Conservation (phyloP, 2,888 invertebrate species). For the Dicycla oo region DNA sequence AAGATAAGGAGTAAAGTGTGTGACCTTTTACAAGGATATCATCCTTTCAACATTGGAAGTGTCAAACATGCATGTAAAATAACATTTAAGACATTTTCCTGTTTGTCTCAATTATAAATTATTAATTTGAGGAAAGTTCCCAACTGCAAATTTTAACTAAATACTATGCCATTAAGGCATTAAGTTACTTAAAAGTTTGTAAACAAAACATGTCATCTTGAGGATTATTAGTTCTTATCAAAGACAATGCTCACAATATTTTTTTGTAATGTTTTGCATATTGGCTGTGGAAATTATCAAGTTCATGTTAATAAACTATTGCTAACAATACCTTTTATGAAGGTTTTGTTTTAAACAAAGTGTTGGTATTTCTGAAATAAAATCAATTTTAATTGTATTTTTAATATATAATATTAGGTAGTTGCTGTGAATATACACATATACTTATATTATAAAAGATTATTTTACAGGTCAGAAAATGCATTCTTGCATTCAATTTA, state of each 20-base stretch:
- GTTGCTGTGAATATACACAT: neutral
- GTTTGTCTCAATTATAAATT: conserved; percentile 4
- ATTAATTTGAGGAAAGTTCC: conserved; percentile 12
- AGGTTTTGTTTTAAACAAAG: neutral
- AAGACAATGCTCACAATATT: conserved; percentile 5
- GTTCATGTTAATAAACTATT: conserved; percentile 6
- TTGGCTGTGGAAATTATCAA: conserved; percentile 18
- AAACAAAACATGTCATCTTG: conserved; percentile 41
- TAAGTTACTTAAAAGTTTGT: conserved; percentile 33
- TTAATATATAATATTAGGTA: no score
- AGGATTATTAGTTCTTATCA: conserved; percentile 47
- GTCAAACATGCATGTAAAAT: conserved; percentile 6
- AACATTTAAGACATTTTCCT: conserved; percentile 27
- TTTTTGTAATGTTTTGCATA: neutral
- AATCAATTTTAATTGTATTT: neutral
- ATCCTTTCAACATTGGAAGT: conserved; percentile 15
- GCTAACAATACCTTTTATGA: neutral
- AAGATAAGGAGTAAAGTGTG: neutral
- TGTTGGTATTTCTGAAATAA: neutral
- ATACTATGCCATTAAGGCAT: neutral
- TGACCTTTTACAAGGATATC: conserved; percentile 41
- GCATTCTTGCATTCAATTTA: neutral
- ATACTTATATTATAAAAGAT: no score
- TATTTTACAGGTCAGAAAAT: neutral
- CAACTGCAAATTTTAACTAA: neutral